phyloP scores from a whole-genome alignment of 2,797 vertebrate genomes.

The Lepidocolaptes lacrymiger region DNA sequence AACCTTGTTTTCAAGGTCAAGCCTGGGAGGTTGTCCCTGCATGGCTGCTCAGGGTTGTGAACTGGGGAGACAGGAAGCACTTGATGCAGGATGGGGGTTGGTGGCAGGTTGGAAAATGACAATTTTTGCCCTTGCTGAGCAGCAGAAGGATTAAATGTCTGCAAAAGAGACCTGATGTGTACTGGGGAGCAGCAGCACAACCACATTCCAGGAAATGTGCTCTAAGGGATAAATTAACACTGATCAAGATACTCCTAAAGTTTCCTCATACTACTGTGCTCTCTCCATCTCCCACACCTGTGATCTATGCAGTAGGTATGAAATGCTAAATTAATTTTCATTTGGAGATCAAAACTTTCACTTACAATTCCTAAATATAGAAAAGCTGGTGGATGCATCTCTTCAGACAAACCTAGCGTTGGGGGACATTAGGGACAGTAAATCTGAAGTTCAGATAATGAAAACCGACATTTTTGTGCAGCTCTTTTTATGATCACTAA shows the following conservation, averaged over 20 bases:
- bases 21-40: background rate
- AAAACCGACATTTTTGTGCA: background rate
- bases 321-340: background rate
- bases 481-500: background rate
- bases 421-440: background rate
- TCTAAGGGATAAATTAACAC: conserved; percentile 9
- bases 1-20: background rate
- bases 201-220: background rate
- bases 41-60: background rate
- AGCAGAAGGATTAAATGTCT: background rate
- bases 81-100: background rate
- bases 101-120: background rate
- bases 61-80: background rate
- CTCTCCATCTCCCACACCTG: background rate
- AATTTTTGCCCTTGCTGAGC: background rate
- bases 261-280: background rate
- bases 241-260: background rate
- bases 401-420: background rate
- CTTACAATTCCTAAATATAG: background rate
- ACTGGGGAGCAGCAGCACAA: background rate
- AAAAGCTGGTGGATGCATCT: background rate
- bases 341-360: background rate
- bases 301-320: background rate
- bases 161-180: background rate
- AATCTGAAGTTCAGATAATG: background rate